phyloP scores from a whole-genome alignment of 2,113 vertebrate genomes.

The Thalassarche chlororhynchos region DNA sequence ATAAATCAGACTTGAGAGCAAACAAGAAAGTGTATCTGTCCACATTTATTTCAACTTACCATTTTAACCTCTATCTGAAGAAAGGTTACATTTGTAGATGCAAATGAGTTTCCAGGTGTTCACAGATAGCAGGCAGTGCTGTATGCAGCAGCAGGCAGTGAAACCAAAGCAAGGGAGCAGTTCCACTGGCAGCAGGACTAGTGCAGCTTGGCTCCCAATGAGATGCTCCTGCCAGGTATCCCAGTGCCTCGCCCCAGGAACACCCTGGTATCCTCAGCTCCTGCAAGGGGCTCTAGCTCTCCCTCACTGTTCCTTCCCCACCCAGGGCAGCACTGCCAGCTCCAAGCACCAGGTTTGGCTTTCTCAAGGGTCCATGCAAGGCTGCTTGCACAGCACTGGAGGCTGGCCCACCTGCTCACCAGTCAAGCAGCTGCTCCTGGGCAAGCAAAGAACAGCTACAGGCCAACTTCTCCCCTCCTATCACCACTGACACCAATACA shows the following conservation, averaged over 20 bases:
- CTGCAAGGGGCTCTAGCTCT: background rate
- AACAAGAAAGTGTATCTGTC: background rate
- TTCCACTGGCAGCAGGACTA: background rate
- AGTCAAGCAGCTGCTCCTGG: background rate
- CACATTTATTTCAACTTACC: background rate
- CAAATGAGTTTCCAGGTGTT: background rate
- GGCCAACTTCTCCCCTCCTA: background rate
- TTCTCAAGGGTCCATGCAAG: background rate
- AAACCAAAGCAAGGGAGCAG: background rate
- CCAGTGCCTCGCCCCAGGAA: background rate
- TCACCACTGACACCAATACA: background rate
- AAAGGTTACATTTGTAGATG: background rate
- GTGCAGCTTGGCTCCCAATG: background rate
- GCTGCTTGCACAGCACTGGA: background rate
- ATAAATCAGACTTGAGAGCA: background rate
- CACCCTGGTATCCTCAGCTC: background rate
- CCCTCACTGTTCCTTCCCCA: background rate
- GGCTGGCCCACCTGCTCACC: background rate
- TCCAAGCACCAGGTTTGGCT: background rate
- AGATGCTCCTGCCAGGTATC: background rate
- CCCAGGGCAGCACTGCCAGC: background rate
- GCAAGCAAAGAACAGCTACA: background rate
- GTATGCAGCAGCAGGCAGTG: background rate
- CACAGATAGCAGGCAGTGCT: background rate
- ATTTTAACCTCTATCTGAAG: background rate